Evolutionary conservation across 2,888 invertebrate genomes (phyloP).

Genomic region (Caenorhabditis sinica): DNA sequence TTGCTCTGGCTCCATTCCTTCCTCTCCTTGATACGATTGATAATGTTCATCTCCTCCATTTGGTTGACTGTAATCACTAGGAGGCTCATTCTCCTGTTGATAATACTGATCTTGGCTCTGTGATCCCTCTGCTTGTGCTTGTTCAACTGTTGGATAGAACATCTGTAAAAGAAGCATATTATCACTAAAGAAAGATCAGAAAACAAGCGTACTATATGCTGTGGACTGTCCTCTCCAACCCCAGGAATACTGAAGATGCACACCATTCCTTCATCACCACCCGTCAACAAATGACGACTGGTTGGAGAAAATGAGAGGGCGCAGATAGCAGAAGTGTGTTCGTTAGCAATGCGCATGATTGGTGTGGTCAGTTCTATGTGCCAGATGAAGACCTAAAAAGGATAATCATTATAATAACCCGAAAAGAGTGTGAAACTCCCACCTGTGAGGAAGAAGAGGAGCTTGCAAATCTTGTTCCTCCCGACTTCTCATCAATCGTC

Average conservation of each 20-base stretch:
- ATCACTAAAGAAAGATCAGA: neutral
- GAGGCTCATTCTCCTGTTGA: constrained; percentile 28
- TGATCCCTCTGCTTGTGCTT: neutral
- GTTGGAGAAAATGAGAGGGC: constrained; percentile 69
- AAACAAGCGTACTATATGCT: constrained; percentile 5
- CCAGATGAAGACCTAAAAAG: constrained; percentile 65
- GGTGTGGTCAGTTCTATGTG: constrained; percentile 65
- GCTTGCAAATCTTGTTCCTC: constrained; percentile 67
- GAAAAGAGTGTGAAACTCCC: neutral
- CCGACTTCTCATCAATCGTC: constrained; percentile 54
- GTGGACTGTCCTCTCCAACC: constrained; percentile 38
- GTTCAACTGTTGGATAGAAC: constrained; percentile 5
- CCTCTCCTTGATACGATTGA: constrained; percentile 11
- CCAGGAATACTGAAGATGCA: constrained; percentile 47
- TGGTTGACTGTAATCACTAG: constrained; percentile 22
- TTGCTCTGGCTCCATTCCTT: neutral
- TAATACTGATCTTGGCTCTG: neutral
- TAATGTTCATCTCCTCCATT: neutral
- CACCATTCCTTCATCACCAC: constrained; percentile 68
- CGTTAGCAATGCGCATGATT: constrained; percentile 42
- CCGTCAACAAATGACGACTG: constrained; percentile 68
- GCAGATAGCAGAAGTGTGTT: constrained; percentile 49
- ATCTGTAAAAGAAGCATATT: neutral
- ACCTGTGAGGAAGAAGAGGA: constrained; percentile 53
- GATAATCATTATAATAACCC: neutral